A percentile compares a stretch with the other conserved stretches of the same genome.
Evolutionary conservation across 2,888 invertebrate species (phyloP).

Genomic region (Melitaea athalia): DNA sequence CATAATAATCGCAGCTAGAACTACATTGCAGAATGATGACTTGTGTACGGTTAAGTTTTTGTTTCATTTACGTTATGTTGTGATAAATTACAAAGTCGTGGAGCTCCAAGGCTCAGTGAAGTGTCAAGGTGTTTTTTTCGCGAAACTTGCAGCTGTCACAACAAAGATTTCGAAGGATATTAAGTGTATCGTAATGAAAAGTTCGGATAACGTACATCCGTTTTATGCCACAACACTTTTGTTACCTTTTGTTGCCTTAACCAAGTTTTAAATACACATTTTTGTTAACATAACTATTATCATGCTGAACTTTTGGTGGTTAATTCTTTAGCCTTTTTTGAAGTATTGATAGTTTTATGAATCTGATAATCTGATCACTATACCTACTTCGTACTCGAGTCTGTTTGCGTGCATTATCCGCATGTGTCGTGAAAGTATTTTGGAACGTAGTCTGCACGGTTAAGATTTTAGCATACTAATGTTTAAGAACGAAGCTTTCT

Average conservation of each 20-base stretch:
- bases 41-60: conserved; percentile 55
- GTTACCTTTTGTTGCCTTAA: conserved; percentile 17
- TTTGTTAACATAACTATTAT: not conserved
- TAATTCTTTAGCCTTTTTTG: not conserved
- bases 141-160: conserved; percentile 61
- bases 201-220: conserved; percentile 43
- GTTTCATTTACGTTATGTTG: conserved; percentile 40
- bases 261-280: not conserved
- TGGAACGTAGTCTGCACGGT: conserved; percentile 67
- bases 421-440: conserved; percentile 78
- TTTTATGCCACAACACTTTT: conserved; percentile 46
- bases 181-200: conserved; percentile 49
- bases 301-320: not conserved
- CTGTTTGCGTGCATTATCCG: conserved; percentile 69
- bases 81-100: conserved; percentile 25
- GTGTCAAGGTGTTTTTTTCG: conserved; percentile 53
- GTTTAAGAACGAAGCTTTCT: conserved; percentile 68
- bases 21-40: conserved; percentile 56
- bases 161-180: conserved; percentile 55
- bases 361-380: conserved; percentile 53
- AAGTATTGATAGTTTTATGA: not conserved
- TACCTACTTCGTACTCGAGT: conserved; percentile 58
- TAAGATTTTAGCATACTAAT: conserved; percentile 78
- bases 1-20: conserved; percentile 69
- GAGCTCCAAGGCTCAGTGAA: conserved; percentile 24